phyloP scores from a whole-genome alignment of 2,797 vertebrate genomes.

The Halcyon chelicuti region DNA sequence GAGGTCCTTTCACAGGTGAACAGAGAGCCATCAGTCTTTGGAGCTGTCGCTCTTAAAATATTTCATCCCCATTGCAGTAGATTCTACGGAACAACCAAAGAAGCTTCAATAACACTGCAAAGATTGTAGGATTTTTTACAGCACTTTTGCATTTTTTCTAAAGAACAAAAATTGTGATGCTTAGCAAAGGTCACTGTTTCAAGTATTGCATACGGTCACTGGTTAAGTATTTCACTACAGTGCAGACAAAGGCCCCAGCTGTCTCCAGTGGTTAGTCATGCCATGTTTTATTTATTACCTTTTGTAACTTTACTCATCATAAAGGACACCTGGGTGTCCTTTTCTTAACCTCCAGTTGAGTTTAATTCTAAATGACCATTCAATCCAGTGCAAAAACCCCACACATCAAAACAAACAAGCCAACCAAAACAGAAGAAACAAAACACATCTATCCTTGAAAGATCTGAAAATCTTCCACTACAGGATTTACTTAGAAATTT shows the following conservation, averaged over 20 bases:
- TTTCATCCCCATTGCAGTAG: background rate
- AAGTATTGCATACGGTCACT: background rate
- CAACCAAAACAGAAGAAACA: background rate
- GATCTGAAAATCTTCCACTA: background rate
- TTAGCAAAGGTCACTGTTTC: conserved; percentile 15
- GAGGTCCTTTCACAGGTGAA: background rate
- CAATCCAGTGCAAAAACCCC: background rate
- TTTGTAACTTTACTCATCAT: conserved; percentile 33
- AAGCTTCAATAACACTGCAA: background rate
- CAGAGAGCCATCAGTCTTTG: background rate
- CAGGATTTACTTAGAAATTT: background rate
- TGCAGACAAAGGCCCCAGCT: conserved; percentile 51
- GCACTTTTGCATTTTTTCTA: background rate
- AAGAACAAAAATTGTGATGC: background rate
- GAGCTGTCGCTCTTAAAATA: background rate
- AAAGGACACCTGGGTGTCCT: conserved; percentile 34
- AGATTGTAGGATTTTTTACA: background rate
- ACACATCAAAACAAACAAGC: background rate
- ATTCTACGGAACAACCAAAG: background rate
- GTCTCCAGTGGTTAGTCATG: conserved; percentile 28
- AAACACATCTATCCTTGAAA: background rate
- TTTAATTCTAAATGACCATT: background rate
- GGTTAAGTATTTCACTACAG: conserved; percentile 49
- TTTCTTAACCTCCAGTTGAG: conserved; percentile 14
- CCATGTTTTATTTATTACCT: conserved; percentile 67